phyloP scores from a whole-genome alignment of 2,113 vertebrate genomes.

The Tricholaema leucomelas region DNA sequence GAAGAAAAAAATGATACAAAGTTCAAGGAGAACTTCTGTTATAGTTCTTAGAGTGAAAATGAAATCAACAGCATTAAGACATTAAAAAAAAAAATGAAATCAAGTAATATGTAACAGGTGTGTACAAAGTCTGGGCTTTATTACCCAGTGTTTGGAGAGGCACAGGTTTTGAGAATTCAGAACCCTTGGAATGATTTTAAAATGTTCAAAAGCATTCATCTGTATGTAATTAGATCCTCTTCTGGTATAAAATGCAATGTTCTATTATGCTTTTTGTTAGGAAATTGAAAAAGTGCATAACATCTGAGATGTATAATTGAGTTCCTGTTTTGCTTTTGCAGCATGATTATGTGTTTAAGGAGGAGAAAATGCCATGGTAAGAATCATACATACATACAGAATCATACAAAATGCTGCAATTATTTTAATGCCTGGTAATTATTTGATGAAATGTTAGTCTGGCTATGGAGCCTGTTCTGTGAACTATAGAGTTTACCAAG shows the following conservation, averaged over 20 bases:
- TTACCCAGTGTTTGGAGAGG: not conserved
- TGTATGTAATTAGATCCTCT: not conserved
- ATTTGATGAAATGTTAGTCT: not conserved
- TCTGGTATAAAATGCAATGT: not conserved
- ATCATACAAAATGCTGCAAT: not conserved
- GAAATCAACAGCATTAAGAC: not conserved
- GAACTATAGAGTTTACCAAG: not conserved
- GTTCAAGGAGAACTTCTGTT: not conserved
- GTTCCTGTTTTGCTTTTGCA: constrained; percentile 30
- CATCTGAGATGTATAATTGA: not conserved
- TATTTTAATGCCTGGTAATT: not conserved
- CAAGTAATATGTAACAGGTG: not conserved
- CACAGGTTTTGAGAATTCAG: not conserved
- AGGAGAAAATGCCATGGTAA: constrained; percentile 39
- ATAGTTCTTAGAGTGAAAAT: not conserved
- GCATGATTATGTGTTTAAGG: not conserved
- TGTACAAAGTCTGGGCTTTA: not conserved
- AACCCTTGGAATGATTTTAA: not conserved
- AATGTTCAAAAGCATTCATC: not conserved
- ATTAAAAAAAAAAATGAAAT: not conserved
- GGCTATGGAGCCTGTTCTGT: not conserved
- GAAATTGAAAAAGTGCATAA: not conserved
- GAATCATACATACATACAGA: not conserved
- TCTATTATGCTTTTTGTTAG: not conserved
- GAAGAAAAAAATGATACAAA: not conserved